Evolutionary conservation across 2,888 invertebrate genomes (phyloP), one percentile per base, ranked within the genome.

Genomic region (Empis livida): DNA sequence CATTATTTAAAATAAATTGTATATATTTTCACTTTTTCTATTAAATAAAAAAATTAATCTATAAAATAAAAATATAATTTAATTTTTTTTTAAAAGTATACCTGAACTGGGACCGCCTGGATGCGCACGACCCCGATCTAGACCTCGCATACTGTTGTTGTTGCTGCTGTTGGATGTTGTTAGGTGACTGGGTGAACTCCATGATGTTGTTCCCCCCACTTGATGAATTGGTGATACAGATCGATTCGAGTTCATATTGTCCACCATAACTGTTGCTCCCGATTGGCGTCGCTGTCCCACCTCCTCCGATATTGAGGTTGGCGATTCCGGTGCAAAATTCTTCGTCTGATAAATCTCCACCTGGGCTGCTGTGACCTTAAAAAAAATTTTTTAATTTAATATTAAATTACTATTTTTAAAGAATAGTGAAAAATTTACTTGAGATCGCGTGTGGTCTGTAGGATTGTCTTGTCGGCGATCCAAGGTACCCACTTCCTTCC

Each of bases 401-500:
- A 35, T n/a, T 35, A n/a, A 8, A 5, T n/a, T n/a, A 35, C n/a
- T n/a, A 4, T 35, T 3, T 35, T n/a, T 13, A n/a, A 8, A 35
- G 10, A 13, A 13, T n/a, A n/a, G n/a, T n/a, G n/a, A 35, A 35
- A 5, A n/a, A 35, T n/a, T 35, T 54, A 68, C 73, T 75, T 76
- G 74, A 75, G 74, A 73, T 73, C 73, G 71, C 72, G 64, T 72
- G 68, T 61, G 68, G 66, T 67, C 67, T 59, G 58, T 70, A 69
- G 56, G 69, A 70, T 61, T 70, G 68, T 67, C 68, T 60, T 60
- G 68, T 66, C 61, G 70, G 69, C 63, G 70, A 70, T 62, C 65
- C 68, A 63, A 67, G 58, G 63, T 62, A 68, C 63, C 68, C 70
- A 70, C 79, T 79, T 68, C 84, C 80, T 76, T 84, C 84, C 81